Base-by-base conservation (phyloP, 2,797 vertebrate species). In the Galaxias olidus region DNA sequence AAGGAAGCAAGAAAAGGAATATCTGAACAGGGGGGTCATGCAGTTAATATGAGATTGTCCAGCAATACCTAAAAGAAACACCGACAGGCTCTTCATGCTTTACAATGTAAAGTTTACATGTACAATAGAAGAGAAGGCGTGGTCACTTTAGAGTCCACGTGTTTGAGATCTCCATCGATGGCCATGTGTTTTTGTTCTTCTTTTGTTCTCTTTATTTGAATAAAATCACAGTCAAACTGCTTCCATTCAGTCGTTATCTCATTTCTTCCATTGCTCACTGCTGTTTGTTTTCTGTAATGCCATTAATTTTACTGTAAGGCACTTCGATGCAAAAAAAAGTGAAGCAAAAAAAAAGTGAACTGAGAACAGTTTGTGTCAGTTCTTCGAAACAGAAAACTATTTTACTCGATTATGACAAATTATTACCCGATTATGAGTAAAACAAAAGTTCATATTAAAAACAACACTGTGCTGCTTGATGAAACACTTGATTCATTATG, bases 1-100 rank as follows among this genome's bases (percentile, higher is more conserved):
- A n/a, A n/a, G n/a, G n/a, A n/a, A n/a, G n/a, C n/a, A n/a, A n/a
- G n/a, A n/a, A 47, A 52, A 54, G 52, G 4, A n/a, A 20, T 61
- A 9, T 68, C 69, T 77, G 71, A 83, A 83, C 76, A 83, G 75
- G 77, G 79, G 81, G 71, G 73, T 79, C 87, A 89, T 90, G 87
- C 87, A 86, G 76, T 72, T 56, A 86, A 85, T 73, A 83, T 75
- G 75, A 80, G 87, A 91, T 91, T 91, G 90, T 90, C 90, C 88
- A 90, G 88, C 90, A 91, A 90, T 86, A 86, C 75, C 78, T 78
- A 71, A 66, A 73, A 65, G 45, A 64, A 74, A 76, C 70, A 60
- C 71, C 73, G 79, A 65, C 61, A 62, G 73, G 72, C 71, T 77
- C 63, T 17, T 78, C 74, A 80, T 86, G 78, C 78, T 63, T 84